Evolutionary conservation across 2,113 vertebrate genomes (phyloP), one percentile per base, ranked within the genome.

Genomic region (Myrmecobius fasciatus): DNA sequence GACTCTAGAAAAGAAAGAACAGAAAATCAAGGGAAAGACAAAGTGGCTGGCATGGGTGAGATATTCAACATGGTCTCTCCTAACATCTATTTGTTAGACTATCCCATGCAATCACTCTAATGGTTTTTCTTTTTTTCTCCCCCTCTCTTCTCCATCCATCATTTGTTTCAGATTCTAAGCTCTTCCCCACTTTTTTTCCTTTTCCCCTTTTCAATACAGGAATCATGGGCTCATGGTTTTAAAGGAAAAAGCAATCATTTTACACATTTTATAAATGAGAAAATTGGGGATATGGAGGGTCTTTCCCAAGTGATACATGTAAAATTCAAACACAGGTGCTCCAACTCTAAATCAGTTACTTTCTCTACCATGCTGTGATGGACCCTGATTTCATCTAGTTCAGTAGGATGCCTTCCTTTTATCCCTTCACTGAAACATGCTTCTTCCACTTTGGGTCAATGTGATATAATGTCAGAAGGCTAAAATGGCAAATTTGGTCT

Each of bases 11-110:
- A 60, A 60, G 56, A 54, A 54, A 26, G 53, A 60, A 60, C 0
- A 22, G 51, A 91, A 89, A 67, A 91, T 91, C 75, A 89, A 91
- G 49, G 43, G 26, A 75, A 91, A 91, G 54, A 48, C 46, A 89
- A 49, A 22, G 31, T 54, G n/a, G 46, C 52, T 49, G 49, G 26
- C 0, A 9, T 31, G 92, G 28, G 53, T 67, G 47, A 89, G 54
- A 5, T 0, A 0, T 31, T 52, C 49, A 25, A 17, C 1, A 0
- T 31, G 52, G 53, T 51, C 46, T 89, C 75, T 89, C 89, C 93
- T 51, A 36, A 60, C 54, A 49, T 43, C 89, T 91, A 75, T 56
- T 93, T 94, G 89, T 89, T 36, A 60, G 48, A 89, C 0, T 92
- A 20, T 48, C 52, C 9, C 0, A 0, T 7, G 88, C 83, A n/a